Percentiles rank a stretch among this genome's conserved stretches.
phyloP scores from a whole-genome alignment of 2,888 invertebrate species.

The Omphaloscelis lunosa region DNA sequence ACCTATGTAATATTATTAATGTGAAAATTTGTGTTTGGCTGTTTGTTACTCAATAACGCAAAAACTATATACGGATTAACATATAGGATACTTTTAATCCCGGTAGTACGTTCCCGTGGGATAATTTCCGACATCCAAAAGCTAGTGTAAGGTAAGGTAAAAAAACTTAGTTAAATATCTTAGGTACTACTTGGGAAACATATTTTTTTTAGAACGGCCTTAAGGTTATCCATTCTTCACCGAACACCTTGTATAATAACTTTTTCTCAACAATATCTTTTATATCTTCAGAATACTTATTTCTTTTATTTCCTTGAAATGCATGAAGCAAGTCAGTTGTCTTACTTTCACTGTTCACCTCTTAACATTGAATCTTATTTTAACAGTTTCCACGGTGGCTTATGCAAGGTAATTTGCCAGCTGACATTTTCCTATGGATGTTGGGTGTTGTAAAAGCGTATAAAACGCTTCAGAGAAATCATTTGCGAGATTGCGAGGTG shows the following conservation, averaged over 20 bases:
- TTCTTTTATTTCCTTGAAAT: conserved; percentile 17
- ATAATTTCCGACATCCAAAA: no score
- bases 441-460: conserved; percentile 45
- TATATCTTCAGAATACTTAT: not conserved
- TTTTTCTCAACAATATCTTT: not conserved
- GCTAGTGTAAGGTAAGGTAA: no score
- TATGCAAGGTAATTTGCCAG: conserved; percentile 38
- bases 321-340: conserved; percentile 24
- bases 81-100: no score
- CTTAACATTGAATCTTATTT: conserved; percentile 53
- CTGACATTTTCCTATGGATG: conserved; percentile 48
- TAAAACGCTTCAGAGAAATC: conserved; percentile 35
- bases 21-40: no score
- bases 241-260: not conserved
- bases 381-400: conserved; percentile 53
- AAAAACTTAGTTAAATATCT: no score
- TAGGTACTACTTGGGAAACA: no score
- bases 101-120: no score
- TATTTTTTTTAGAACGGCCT: no score
- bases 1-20: no score
- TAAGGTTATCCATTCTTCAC: no score
- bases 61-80: no score
- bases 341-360: conserved; percentile 51
- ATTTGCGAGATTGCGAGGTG: conserved; percentile 18
- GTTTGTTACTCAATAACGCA: no score